Percentiles rank a stretch among this genome's conserved stretches.
phyloP scores from a whole-genome alignment of 2,888 invertebrate genomes.

The Chydorus sphaericus region DNA sequence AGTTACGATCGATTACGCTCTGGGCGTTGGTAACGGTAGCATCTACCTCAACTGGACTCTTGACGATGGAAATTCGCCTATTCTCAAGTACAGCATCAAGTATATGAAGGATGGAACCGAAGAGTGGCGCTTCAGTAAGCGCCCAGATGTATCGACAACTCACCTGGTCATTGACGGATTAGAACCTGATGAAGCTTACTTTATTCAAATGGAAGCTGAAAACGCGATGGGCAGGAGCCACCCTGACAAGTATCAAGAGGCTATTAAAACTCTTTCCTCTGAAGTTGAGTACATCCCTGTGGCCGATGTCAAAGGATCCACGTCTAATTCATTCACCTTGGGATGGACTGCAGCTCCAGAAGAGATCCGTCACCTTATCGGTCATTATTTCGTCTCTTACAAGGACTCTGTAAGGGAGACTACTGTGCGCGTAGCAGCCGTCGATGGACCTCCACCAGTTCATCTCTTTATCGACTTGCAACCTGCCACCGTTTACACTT shows the following conservation, averaged over 20 bases:
- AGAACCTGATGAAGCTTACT: slow-evolving; percentile 48
- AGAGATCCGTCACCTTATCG: slow-evolving; percentile 39
- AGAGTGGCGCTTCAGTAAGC: slow-evolving; percentile 36
- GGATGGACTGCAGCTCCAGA: slow-evolving; percentile 57
- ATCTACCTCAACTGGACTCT: slow-evolving; percentile 73
- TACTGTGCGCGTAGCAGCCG: slow-evolving; percentile 36
- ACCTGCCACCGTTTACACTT: slow-evolving; percentile 64
- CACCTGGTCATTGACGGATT: slow-evolving; percentile 43
- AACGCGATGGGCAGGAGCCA: slow-evolving; percentile 48
- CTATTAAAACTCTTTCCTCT: slow-evolving; percentile 45
- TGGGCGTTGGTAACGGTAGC: slow-evolving; percentile 55
- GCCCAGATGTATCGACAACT: background rate
- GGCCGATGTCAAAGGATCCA: slow-evolving; percentile 55
- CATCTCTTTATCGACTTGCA: slow-evolving; percentile 64
- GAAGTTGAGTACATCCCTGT: slow-evolving; percentile 36
- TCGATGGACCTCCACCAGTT: slow-evolving; percentile 39
- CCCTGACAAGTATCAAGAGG: slow-evolving; percentile 35
- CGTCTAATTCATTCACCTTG: slow-evolving; percentile 59
- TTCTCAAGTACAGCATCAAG: slow-evolving; percentile 42
- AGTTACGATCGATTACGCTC: slow-evolving; percentile 51
- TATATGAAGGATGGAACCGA: slow-evolving; percentile 39
- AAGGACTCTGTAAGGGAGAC: slow-evolving; percentile 33
- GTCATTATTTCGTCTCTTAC: slow-evolving; percentile 26
- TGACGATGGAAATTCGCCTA: slow-evolving; percentile 52
- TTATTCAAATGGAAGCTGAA: slow-evolving; percentile 46